phyloP scores from a whole-genome alignment of 2,888 invertebrate genomes.

The Polymixis flavicincta region DNA sequence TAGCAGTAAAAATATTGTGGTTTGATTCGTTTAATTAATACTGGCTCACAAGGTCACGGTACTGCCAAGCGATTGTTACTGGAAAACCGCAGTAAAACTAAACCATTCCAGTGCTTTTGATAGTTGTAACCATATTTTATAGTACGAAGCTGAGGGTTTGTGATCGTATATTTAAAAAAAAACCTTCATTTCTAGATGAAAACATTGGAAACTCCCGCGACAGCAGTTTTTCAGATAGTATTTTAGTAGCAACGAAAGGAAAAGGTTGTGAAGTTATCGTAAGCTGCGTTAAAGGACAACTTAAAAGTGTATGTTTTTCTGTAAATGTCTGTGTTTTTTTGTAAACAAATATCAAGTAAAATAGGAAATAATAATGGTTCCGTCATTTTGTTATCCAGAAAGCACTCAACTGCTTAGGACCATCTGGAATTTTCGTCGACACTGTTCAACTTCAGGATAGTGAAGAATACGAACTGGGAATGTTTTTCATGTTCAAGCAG shows the following conservation, averaged over 20 bases:
- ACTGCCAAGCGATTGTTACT: no score
- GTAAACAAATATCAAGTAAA: neutral
- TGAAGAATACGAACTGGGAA: conserved; percentile 69
- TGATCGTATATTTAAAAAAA: neutral
- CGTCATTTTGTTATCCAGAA: conserved; percentile 34
- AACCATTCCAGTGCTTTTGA: neutral
- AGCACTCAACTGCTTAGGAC: conserved; percentile 50
- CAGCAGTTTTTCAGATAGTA: conserved; percentile 61
- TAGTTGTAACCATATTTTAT: neutral
- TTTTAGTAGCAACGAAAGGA: conserved; percentile 49
- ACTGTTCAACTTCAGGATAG: conserved; percentile 61
- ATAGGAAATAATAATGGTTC: neutral
- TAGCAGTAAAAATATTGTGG: neutral
- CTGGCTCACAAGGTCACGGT: neutral
- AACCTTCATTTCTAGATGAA: conserved; percentile 71
- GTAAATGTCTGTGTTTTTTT: neutral
- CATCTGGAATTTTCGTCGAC: conserved; percentile 67
- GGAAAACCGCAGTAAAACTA: no score
- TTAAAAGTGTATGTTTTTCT: conserved; percentile 74
- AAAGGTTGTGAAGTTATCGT: conserved; percentile 75
- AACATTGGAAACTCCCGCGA: conserved; percentile 78
- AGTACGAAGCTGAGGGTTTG: no score
- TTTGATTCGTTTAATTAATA: no score
- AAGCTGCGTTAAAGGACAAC: conserved; percentile 69
- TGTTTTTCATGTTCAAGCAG: conserved; percentile 61